These are phyloP conservation scores for Caenorhabditis latens DNA, from an alignment of 1,140 invertebrate genomes.

Conservation along the genomic window DNA sequence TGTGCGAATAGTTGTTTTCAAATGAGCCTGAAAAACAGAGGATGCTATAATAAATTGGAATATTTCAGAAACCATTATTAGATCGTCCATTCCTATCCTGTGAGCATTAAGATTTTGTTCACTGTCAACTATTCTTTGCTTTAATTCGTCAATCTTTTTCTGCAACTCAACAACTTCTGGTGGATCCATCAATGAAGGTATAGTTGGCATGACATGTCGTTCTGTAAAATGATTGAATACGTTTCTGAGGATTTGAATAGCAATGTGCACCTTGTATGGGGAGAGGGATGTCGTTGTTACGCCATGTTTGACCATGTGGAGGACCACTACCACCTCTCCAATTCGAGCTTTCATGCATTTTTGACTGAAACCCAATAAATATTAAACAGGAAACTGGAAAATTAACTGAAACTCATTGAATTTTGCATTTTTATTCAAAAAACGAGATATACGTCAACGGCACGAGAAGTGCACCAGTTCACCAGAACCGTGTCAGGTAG, in stretches of 20 bases:
- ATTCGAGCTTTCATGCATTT: background rate
- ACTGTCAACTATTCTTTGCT: conserved; percentile 20
- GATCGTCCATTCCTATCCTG: conserved; percentile 10
- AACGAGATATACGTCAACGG: conserved; percentile 2
- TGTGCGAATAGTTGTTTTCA: conserved; percentile 12
- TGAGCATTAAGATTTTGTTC: conserved; percentile 39
- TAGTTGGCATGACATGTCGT: background rate
- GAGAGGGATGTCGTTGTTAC: background rate
- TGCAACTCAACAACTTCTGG: background rate
- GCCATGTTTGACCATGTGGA: conserved; percentile 3
- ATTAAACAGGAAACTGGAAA: background rate
- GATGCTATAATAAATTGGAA: background rate
- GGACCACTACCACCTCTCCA: conserved; percentile 10
- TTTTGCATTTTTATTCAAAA: background rate
- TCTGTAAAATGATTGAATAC: background rate
- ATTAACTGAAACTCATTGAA: background rate
- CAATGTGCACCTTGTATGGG: background rate
- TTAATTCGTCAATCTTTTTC: conserved; percentile 3
- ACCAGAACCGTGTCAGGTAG: background rate
- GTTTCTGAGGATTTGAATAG: background rate
- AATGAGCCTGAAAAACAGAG: background rate
- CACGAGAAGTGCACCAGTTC: background rate
- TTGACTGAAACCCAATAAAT: background rate
- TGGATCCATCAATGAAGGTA: conserved; percentile 38
- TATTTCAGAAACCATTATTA: conserved; percentile 9